phyloP scores from a whole-genome alignment of 2,888 invertebrate species.

The Diadegma fenestrale region DNA sequence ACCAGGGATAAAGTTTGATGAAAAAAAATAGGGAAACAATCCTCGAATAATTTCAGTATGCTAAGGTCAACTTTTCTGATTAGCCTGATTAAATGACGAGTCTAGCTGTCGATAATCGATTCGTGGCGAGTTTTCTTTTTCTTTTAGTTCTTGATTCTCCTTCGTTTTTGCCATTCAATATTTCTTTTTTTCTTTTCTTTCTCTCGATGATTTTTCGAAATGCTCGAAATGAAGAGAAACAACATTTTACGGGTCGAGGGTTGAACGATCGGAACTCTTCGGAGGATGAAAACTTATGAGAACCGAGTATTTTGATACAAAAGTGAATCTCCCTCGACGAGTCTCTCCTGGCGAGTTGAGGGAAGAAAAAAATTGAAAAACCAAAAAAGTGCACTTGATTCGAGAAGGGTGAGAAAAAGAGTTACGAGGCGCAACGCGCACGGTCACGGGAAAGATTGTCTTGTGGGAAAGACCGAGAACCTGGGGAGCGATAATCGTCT shows the following conservation, averaged over 20 bases:
- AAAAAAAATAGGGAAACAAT: conserved; percentile 9
- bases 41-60: conserved; percentile 23
- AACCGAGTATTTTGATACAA: conserved; percentile 54
- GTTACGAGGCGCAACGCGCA: conserved; percentile 33
- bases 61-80: too few relatives aligned
- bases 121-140: conserved; percentile 6
- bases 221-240: conserved; percentile 6
- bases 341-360: conserved; percentile 31
- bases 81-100: conserved; percentile 54
- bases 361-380: conserved; percentile 25
- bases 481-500: conserved; percentile 45
- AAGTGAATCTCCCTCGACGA: conserved; percentile 44
- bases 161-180: not conserved
- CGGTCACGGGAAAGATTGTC: conserved; percentile 22
- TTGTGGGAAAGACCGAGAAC: conserved; percentile 20
- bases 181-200: not conserved
- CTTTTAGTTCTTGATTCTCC: not conserved
- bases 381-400: conserved; percentile 16
- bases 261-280: conserved; percentile 33
- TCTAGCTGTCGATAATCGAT: conserved; percentile 57
- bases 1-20: not conserved
- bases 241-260: not conserved
- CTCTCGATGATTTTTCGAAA: not conserved
- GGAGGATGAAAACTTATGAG: conserved; percentile 61
- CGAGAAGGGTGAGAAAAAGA: conserved; percentile 5